Evolutionary conservation across 2,113 vertebrate species (phyloP), one percentile per base, ranked within the genome.

Genomic region (Archocentrus centrarchus): DNA sequence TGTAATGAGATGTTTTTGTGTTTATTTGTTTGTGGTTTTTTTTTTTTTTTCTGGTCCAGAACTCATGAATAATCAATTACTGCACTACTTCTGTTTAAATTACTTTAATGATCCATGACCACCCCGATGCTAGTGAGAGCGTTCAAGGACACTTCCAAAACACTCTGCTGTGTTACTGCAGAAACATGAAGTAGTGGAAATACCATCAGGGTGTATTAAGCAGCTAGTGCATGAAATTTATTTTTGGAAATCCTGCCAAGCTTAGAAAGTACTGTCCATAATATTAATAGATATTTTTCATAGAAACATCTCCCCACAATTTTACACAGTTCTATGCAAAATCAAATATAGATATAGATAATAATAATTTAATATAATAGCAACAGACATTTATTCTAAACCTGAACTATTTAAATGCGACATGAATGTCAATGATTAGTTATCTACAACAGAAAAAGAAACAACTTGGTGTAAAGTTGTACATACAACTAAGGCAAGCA

Each of bases 61-160:
- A 82, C 76, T 85, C 77, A 86, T 84, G 30, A 90, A 91, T 83
- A 90, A 89, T 79, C 60, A 83, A 84, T 88, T 73, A 41, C 77
- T 35, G 30, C 37, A 35, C 76, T 58, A 20, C 59, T 63, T 85
- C 64, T 64, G 37, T 79, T 81, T 73, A 60, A 85, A 87, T 84
- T 24, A 62, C 76, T 81, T 79, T 81, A 91, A 87, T 83, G 82
- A 91, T 84, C 55, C 27, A 11, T 83, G 80, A 75, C 59, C 0
- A 4, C 27, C 24, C 27, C 18, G 22, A 80, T 77, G 73, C 64
- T 39, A 73, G 53, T 30, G 5, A 64, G 82, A 62, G 84, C 47
- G 80, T 68, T 64, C 15, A 1, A 80, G 70, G 81, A 86, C 82
- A 39, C 55, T 80, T 73, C 37, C 32, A 2, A 22, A 64, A n/a